Percentiles rank a stretch among this genome's conserved stretches.
Conservation (phyloP, 2,797 vertebrate genomes). For the Peromyscus melanophrys region DNA sequence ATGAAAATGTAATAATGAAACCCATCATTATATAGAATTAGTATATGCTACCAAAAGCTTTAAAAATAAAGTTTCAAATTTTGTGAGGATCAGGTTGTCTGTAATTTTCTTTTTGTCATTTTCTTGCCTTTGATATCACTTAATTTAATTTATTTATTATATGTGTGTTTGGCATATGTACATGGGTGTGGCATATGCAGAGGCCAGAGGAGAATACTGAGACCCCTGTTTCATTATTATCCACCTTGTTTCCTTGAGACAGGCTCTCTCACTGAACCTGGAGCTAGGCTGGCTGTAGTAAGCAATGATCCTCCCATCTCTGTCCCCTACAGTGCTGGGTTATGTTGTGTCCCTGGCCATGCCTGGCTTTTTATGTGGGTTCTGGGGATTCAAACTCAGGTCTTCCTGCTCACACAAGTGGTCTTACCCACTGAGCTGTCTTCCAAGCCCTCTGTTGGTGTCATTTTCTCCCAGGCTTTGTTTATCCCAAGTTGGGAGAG, state of each 20-base stretch:
- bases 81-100: not conserved
- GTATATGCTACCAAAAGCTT: not conserved
- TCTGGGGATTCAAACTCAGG: not conserved
- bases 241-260: not conserved
- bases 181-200: not conserved
- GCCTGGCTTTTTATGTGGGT: not conserved
- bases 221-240: no score
- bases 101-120: not conserved
- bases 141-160: not conserved
- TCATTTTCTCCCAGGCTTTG: not conserved
- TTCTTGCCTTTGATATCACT: not conserved
- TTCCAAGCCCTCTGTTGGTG: not conserved
- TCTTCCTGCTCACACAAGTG: not conserved
- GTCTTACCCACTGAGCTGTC: not conserved
- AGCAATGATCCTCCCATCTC: not conserved
- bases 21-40: not conserved
- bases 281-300: not conserved
- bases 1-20: not conserved
- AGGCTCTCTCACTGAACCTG: not conserved
- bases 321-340: not conserved
- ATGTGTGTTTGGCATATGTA: not conserved
- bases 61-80: not conserved
- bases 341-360: not conserved
- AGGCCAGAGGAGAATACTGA: not conserved
- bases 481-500: not conserved